phyloP scores from a whole-genome alignment of 2,888 invertebrate species.

The Drosophila siamana region DNA sequence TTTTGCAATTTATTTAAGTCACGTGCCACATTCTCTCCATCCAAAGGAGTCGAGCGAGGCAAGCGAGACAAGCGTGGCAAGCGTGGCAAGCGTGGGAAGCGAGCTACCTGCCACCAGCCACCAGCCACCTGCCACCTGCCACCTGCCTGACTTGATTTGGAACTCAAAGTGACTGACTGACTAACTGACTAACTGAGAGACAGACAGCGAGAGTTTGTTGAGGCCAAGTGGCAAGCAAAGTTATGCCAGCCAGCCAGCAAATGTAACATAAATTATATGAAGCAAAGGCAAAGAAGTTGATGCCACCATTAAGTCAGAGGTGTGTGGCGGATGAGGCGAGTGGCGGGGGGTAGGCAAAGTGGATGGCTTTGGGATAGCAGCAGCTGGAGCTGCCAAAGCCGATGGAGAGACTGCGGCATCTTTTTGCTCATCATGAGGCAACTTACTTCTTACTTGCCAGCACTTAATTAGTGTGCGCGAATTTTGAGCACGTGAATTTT shows the following conservation, averaged over 20 bases:
- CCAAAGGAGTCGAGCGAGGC: constrained; percentile 3
- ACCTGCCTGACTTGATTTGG: constrained; percentile 70
- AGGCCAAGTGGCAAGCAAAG: constrained; percentile 60
- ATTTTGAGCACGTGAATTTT: constrained; percentile 79
- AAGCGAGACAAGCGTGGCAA: not conserved
- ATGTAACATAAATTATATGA: constrained; percentile 79
- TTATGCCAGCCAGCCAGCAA: constrained; percentile 77
- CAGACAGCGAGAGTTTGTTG: constrained; percentile 20
- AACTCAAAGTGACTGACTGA: constrained; percentile 76
- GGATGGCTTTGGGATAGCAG: constrained; percentile 13
- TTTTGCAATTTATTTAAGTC: constrained; percentile 80
- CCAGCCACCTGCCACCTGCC: constrained; percentile 32
- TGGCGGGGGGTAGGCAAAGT: not conserved
- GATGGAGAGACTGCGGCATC: constrained; percentile 37
- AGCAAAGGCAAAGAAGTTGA: constrained; percentile 70
- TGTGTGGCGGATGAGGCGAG: not conserved
- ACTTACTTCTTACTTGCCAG: constrained; percentile 75
- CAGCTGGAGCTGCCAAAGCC: constrained; percentile 11
- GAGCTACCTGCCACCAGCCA: constrained; percentile 5
- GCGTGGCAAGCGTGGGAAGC: too few relatives aligned
- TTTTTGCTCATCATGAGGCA: constrained; percentile 70
- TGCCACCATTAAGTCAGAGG: constrained; percentile 46
- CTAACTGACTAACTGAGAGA: constrained; percentile 51
- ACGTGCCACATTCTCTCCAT: constrained; percentile 71
- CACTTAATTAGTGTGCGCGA: constrained; percentile 80